Evolutionary conservation across 2,888 invertebrate species (phyloP).

Genomic region (Phymatocera aterrima): DNA sequence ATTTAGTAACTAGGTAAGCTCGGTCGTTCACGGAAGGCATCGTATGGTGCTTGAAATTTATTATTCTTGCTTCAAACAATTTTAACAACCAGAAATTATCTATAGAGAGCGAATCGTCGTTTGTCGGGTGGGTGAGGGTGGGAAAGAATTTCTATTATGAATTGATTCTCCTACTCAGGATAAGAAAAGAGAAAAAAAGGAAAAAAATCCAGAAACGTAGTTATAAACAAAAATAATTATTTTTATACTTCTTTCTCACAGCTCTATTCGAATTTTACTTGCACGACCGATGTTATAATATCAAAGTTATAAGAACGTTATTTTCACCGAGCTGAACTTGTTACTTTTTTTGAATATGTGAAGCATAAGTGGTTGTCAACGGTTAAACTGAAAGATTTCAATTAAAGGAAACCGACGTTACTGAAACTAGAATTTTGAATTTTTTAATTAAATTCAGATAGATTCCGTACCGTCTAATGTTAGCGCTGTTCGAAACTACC

Average conservation of each 20-base stretch:
- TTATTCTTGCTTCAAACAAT: constrained; percentile 72
- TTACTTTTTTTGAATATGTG: constrained; percentile 3
- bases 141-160: neutral
- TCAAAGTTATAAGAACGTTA: neutral
- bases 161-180: neutral
- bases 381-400: too few relatives aligned
- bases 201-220: neutral
- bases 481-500: too few relatives aligned
- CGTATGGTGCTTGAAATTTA: constrained; percentile 73
- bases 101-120: constrained; percentile 41
- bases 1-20: constrained; percentile 71
- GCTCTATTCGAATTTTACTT: neutral
- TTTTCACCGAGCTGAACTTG: constrained; percentile 42
- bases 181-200: constrained; percentile 3
- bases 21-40: constrained; percentile 75
- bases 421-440: too few relatives aligned
- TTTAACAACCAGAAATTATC: constrained; percentile 64
- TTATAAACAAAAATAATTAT: constrained; percentile 51
- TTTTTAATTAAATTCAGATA: too few relatives aligned
- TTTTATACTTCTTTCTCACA: constrained; percentile 5
- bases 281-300: neutral
- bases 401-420: too few relatives aligned
- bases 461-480: too few relatives aligned
- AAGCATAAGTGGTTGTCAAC: too few relatives aligned
- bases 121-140: neutral